Conservation (phyloP, 2,888 invertebrate genomes). For the Harpagoxenus sublaevis region DNA sequence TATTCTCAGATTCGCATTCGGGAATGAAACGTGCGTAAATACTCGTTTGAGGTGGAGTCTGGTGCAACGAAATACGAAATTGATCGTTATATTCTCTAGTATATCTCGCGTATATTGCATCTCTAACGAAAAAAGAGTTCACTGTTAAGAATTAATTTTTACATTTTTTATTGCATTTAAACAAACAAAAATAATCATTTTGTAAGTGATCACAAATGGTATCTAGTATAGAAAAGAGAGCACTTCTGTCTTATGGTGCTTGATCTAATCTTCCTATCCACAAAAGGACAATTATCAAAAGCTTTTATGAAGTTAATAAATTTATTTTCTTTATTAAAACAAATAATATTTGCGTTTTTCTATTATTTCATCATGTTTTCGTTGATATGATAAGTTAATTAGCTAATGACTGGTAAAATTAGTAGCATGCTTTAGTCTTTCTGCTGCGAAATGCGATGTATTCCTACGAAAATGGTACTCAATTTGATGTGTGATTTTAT, state of each 20-base stretch:
- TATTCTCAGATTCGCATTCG: slow-evolving; percentile 32
- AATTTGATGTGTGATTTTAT: slow-evolving; percentile 35
- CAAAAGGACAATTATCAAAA: not conserved
- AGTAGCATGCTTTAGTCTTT: slow-evolving; percentile 3
- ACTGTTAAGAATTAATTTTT: slow-evolving; percentile 10
- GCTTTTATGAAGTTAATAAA: not conserved
- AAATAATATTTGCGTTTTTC: not conserved
- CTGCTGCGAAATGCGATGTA: slow-evolving; percentile 8
- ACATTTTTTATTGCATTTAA: not conserved
- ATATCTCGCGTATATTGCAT: slow-evolving; percentile 48
- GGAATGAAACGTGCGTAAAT: slow-evolving; percentile 55
- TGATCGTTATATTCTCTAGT: slow-evolving; percentile 52
- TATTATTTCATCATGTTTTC: slow-evolving; percentile 4
- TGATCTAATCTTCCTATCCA: not conserved
- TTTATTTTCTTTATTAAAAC: not conserved
- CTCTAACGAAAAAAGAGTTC: not conserved
- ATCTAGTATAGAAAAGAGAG: not conserved
- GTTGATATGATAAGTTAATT: not conserved
- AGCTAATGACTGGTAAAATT: not conserved
- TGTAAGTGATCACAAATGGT: not conserved
- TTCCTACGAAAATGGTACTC: slow-evolving; percentile 15
- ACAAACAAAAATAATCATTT: not conserved
- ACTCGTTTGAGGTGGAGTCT: slow-evolving; percentile 33
- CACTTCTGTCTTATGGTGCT: not conserved
- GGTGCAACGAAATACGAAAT: slow-evolving; percentile 67